Evolutionary conservation across 1,140 invertebrate species (phyloP).

Genomic region (Branchinecta lindahli): DNA sequence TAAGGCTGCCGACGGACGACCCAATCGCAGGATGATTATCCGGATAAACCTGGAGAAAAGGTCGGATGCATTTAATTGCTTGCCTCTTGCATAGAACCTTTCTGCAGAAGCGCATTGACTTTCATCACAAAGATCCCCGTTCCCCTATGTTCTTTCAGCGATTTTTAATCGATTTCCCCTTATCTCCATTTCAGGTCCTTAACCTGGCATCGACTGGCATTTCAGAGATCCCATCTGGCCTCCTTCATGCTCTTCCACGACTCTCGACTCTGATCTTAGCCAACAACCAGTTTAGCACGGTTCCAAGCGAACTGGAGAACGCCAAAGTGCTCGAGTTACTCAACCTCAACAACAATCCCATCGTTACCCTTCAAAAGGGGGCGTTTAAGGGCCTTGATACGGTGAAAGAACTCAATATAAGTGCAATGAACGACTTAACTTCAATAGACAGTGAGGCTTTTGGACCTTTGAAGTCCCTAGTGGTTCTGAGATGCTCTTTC

Average conservation of each 20-base stretch:
- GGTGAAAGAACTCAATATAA: constrained; percentile 20
- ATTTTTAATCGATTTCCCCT: neutral
- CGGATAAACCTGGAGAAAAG: too few relatives aligned
- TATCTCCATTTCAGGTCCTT: constrained; percentile 35
- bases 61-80: too few relatives aligned
- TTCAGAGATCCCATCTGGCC: constrained; percentile 39
- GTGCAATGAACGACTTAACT: constrained; percentile 13
- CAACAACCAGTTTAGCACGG: constrained; percentile 43
- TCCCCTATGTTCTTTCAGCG: too few relatives aligned
- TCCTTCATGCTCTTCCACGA: constrained; percentile 46
- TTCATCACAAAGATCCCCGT: too few relatives aligned
- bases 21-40: too few relatives aligned
- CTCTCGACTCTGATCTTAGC: constrained; percentile 47
- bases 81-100: too few relatives aligned
- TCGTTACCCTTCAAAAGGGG: constrained; percentile 32
- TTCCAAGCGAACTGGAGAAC: constrained; percentile 41
- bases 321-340: constrained; percentile 41
- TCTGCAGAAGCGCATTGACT: too few relatives aligned
- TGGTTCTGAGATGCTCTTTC: constrained; percentile 18
- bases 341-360: constrained; percentile 49
- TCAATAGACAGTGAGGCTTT: constrained; percentile 17
- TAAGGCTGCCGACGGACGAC: too few relatives aligned
- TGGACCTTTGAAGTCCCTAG: constrained; percentile 16
- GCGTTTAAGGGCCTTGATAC: constrained; percentile 17
- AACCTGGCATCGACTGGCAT: constrained; percentile 49